Base-by-base conservation (phyloP, 1,140 invertebrate species). In the Lepidurus apus region DNA sequence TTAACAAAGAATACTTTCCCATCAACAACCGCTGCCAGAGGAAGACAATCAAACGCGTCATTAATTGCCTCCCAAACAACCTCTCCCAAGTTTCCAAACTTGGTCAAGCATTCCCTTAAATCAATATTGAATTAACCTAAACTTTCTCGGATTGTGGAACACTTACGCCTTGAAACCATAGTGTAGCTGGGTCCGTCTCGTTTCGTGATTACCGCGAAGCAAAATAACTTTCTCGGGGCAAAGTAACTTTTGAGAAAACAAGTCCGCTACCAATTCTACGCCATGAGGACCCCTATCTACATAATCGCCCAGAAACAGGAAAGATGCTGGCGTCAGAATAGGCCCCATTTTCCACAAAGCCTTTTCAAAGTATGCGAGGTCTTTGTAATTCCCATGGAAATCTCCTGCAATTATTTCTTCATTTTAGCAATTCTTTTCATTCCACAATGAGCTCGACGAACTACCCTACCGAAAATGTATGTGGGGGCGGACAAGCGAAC, bases 21-120 rank as follows among this genome's bases (percentile, higher is more conserved):
- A 85, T 93, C 91, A 24, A 93, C 86, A 17, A 91, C 87, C 10
- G 91, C 91, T 17, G 91, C 90, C 47, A 93, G 81, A 8, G 91
- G 90, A 86, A 93, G 88, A 21, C 83, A 85, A 85, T 93, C 91
- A 85, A 93, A 93, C 24, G 88, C 90, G 24, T 87, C 84, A 83
- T 93, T 93, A 5, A 92, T 86, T 4, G 88, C 87, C 79, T 90
- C 89, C 91, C 91, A 93, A 43, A 93, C 86, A 81, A 88, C 86
- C 10, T 80, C 74, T 0, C 91, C 91, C 42, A 89, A 82, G 43
- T 90, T 87, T 0, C 91, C 91, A 85, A 91, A 92, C 84, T 92
- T 92, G 0, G 82, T 83, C 13, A 87, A 78, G 82, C 91, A 93
- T 81, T 88, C 87, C 47, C 86, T 87, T 53, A 80, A 73, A 13